phyloP scores from a whole-genome alignment of 2,113 vertebrate species.

The Lucifuga dentata region DNA sequence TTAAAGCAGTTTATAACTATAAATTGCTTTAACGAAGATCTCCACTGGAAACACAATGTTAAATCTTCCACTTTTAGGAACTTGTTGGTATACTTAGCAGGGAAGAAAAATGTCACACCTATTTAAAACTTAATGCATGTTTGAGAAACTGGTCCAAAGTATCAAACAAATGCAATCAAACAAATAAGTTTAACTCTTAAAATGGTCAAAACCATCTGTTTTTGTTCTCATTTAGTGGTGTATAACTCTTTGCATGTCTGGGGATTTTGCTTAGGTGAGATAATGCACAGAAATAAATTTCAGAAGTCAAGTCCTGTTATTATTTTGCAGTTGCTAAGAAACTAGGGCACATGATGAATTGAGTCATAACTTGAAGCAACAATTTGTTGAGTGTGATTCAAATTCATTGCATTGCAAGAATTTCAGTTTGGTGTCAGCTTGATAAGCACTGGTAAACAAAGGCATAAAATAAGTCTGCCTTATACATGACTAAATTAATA shows the following conservation, averaged over 20 bases:
- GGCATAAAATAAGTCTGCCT: constrained; percentile 16
- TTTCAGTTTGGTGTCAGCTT: constrained; percentile 46
- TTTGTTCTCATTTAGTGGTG: constrained; percentile 26
- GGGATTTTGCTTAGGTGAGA: constrained; percentile 52
- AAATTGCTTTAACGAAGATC: too few relatives aligned
- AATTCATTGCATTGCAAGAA: constrained; percentile 42
- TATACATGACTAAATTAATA: constrained; percentile 24
- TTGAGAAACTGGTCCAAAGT: too few relatives aligned
- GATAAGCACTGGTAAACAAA: constrained; percentile 45
- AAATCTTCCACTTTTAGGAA: too few relatives aligned
- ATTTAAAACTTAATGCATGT: too few relatives aligned
- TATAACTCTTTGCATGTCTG: constrained; percentile 10
- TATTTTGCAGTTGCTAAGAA: constrained; percentile 75
- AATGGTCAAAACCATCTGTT: constrained; percentile 10
- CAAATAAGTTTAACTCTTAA: constrained; percentile 28
- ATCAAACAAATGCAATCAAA: constrained; percentile 22
- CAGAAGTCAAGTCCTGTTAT: constrained; percentile 36
- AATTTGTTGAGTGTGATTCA: constrained; percentile 46
- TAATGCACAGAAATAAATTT: constrained; percentile 48
- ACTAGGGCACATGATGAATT: constrained; percentile 57
- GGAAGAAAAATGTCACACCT: too few relatives aligned
- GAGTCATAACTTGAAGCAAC: constrained; percentile 63
- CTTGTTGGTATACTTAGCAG: too few relatives aligned
- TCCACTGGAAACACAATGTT: too few relatives aligned
- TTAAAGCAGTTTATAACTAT: too few relatives aligned